Evolutionary conservation across 2,113 vertebrate species (phyloP).

Genomic region (Odobenus rosmarus): DNA sequence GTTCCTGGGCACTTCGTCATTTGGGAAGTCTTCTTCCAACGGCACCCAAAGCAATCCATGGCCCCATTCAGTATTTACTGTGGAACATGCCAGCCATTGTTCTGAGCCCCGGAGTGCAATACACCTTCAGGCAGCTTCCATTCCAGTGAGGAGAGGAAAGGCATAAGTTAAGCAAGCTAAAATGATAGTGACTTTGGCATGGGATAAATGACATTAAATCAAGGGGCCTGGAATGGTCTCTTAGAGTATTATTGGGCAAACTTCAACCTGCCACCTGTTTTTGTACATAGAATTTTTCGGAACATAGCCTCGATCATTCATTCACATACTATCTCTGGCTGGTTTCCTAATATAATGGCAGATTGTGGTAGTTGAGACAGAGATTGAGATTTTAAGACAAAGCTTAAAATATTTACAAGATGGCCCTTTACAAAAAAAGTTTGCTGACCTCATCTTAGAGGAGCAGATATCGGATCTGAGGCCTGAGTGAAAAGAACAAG

Average conservation of each 20-base stretch:
- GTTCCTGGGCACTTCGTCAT: neutral
- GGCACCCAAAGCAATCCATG: neutral
- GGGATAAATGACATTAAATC: neutral
- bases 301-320: neutral
- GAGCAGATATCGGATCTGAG: neutral
- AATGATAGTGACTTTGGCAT: neutral
- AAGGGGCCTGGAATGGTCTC: neutral
- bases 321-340: neutral
- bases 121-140: neutral
- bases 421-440: neutral
- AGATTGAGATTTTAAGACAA: neutral
- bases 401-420: neutral
- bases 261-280: neutral
- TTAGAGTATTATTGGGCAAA: neutral
- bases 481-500: neutral
- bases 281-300: neutral
- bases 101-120: neutral
- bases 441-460: neutral
- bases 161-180: neutral
- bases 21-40: neutral
- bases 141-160: neutral
- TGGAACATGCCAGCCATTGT: neutral
- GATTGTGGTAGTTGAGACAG: neutral
- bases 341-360: neutral
- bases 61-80: neutral